A percentile compares a stretch with the other conserved stretches of the same genome.
Evolutionary conservation across 2,888 invertebrate genomes (phyloP).

Genomic region (Ochropleura leucogaster): DNA sequence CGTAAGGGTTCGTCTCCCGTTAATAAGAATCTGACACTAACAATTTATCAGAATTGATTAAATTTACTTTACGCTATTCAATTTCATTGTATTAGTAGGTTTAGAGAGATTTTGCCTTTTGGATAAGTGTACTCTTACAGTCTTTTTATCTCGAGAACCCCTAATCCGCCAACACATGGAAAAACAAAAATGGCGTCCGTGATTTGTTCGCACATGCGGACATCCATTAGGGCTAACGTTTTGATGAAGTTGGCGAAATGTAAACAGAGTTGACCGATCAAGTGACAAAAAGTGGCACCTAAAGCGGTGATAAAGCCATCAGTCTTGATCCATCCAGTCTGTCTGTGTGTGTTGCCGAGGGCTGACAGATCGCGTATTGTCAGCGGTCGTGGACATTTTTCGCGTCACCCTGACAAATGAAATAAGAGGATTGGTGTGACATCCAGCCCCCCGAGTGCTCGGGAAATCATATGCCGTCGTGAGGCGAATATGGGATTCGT

Average conservation of each 20-base stretch:
- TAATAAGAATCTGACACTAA: slow-evolving; percentile 67
- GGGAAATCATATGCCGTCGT: slow-evolving; percentile 76
- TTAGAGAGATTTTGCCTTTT: slow-evolving; percentile 37
- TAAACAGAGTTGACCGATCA: slow-evolving; percentile 66
- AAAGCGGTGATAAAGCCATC: slow-evolving; percentile 74
- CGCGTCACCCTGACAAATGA: slow-evolving; percentile 84
- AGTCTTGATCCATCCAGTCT: slow-evolving; percentile 74
- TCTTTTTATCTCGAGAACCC: slow-evolving; percentile 18
- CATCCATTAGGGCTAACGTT: slow-evolving; percentile 53
- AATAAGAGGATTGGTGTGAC: slow-evolving; percentile 86
- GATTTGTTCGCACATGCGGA: slow-evolving; percentile 27
- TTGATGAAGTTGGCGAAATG: slow-evolving; percentile 64
- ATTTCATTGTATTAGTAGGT: slow-evolving; percentile 45
- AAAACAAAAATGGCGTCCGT: slow-evolving; percentile 16
- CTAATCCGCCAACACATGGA: neutral
- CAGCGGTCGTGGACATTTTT: slow-evolving; percentile 77
- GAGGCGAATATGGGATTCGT: slow-evolving; percentile 66
- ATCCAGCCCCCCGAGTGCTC: slow-evolving; percentile 73
- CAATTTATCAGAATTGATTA: slow-evolving; percentile 65
- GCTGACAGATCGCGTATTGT: slow-evolving; percentile 84
- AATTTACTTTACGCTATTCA: slow-evolving; percentile 58
- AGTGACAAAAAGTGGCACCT: slow-evolving; percentile 57
- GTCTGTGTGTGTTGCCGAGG: slow-evolving; percentile 61
- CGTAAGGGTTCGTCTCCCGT: slow-evolving; percentile 62
- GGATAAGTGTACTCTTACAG: slow-evolving; percentile 40